These are phyloP conservation scores for Crotalus tigris DNA, from an alignment of 2,113 vertebrate genomes.

Conservation along the genomic window DNA sequence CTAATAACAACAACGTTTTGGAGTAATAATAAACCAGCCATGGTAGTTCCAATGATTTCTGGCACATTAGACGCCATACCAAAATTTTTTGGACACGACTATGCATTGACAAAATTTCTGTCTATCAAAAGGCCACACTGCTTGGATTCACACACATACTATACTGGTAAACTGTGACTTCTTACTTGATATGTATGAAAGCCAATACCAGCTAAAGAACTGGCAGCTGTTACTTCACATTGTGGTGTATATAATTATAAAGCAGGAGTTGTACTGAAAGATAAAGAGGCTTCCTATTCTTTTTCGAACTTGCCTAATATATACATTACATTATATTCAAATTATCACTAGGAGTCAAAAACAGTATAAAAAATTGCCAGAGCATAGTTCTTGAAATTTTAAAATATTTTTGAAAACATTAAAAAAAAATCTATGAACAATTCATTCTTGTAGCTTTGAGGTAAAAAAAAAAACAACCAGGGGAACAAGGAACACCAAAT, in stretches of 20 bases:
- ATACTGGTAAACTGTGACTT: neutral
- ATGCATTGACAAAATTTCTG: neutral
- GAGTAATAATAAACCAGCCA: neutral
- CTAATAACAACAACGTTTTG: neutral
- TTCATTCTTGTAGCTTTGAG: neutral
- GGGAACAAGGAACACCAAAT: neutral
- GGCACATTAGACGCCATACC: neutral
- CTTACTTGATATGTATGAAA: neutral
- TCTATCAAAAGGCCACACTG: neutral
- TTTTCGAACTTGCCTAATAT: neutral
- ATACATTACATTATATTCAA: neutral
- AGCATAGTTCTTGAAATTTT: neutral
- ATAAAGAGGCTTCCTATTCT: neutral
- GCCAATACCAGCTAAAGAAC: neutral
- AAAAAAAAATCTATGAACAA: neutral
- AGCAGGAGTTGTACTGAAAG: neutral
- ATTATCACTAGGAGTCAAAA: neutral
- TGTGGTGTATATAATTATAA: neutral
- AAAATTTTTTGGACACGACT: neutral
- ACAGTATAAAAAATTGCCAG: neutral
- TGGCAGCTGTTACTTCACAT: neutral
- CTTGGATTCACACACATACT: neutral
- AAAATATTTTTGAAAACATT: neutral
- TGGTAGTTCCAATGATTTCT: neutral
- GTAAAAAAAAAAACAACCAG: neutral